These are phyloP conservation scores for Meandrina meandrites DNA, from an alignment of 92 coral and sea anemone genomes.

Conservation along the genomic window DNA sequence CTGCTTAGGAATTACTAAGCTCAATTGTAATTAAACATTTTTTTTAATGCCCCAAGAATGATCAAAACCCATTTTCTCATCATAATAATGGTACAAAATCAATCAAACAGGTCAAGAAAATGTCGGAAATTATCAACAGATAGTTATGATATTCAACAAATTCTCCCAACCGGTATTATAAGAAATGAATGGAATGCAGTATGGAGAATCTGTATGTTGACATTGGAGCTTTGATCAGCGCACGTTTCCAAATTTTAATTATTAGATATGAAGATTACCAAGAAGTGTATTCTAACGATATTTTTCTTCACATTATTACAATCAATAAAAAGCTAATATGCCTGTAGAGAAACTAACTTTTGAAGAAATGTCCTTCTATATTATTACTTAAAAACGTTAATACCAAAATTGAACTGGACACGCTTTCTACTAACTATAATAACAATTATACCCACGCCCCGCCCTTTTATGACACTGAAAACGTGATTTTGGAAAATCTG, in stretches of 20 bases:
- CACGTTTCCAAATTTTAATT: background rate
- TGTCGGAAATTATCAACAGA: background rate
- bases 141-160: background rate
- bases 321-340: background rate
- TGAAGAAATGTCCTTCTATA: background rate
- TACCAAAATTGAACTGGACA: background rate
- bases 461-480: background rate
- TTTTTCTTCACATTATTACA: background rate
- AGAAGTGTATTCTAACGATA: background rate
- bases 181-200: background rate
- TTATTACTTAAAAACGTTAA: background rate
- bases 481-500: background rate
- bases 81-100: background rate
- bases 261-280: background rate
- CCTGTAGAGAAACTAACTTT: too few species aligned
- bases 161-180: background rate
- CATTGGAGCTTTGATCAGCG: background rate
- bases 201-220: background rate
- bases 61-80: background rate
- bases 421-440: background rate
- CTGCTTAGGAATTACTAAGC: constrained; percentile 9
- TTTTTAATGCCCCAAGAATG: background rate
- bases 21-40: background rate
- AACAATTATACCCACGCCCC: background rate
- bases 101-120: background rate